Evolutionary conservation across 2,113 vertebrate genomes (phyloP).

Genomic region (Oncorhynchus tshawytscha): DNA sequence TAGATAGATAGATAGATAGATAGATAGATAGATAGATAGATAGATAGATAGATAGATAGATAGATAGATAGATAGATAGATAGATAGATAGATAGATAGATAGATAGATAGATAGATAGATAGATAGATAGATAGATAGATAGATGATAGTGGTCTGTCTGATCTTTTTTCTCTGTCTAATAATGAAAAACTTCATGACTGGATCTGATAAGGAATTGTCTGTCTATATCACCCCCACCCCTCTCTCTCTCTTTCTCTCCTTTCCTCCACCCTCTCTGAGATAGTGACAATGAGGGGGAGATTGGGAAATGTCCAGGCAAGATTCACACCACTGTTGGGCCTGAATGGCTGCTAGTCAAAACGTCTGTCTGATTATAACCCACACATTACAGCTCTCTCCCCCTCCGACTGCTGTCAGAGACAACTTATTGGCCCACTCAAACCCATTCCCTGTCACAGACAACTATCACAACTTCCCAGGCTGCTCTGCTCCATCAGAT

Average conservation of each 20-base stretch:
- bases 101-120: neutral
- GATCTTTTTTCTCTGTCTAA: constrained; percentile 12
- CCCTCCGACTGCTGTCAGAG: neutral
- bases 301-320: neutral
- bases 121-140: neutral
- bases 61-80: too few species aligned
- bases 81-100: too few species aligned
- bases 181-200: neutral
- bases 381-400: constrained; percentile 5
- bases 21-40: too few species aligned
- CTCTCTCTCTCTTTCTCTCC: neutral
- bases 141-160: neutral
- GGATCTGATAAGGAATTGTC: constrained; percentile 10
- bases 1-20: too few species aligned
- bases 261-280: neutral
- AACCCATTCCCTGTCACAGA: constrained; percentile 68
- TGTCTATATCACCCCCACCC: neutral
- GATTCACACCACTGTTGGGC: neutral
- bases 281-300: neutral
- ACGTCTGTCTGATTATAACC: constrained; percentile 23
- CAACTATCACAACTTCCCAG: constrained; percentile 84
- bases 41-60: neutral
- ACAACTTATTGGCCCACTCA: neutral
- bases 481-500: constrained; percentile 78
- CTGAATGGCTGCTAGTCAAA: neutral